These are phyloP conservation scores for Corvus moneduloides DNA, from an alignment of 2,113 vertebrate genomes.

Conservation along the genomic window DNA sequence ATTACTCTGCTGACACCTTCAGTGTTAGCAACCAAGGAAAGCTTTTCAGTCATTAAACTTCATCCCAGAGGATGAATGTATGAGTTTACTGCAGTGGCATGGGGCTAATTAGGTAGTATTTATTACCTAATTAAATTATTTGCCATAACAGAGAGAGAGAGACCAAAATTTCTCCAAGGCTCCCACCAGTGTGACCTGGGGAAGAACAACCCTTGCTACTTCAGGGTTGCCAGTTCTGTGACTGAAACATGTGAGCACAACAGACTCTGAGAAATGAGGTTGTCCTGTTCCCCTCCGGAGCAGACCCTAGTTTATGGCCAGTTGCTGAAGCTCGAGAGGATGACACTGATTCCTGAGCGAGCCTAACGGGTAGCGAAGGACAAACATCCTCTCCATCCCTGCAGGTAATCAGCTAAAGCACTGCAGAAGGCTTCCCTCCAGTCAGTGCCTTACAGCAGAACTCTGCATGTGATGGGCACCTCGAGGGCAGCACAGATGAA, in stretches of 20 bases:
- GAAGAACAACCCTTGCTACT: not conserved
- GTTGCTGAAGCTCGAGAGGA: not conserved
- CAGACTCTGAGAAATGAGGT: not conserved
- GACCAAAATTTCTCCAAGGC: not conserved
- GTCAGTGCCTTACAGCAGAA: not conserved
- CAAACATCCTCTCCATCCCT: not conserved
- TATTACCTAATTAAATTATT: not conserved
- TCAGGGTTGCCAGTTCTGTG: not conserved
- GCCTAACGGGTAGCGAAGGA: not conserved
- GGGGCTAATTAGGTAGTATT: not conserved
- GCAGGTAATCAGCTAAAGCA: not conserved
- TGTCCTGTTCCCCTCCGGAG: not conserved
- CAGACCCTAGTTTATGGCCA: rapidly evolving
- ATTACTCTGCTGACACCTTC: not conserved
- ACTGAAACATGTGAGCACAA: not conserved
- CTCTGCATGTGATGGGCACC: not conserved
- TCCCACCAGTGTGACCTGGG: not conserved
- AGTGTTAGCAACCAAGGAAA: not conserved
- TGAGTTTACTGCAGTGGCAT: not conserved
- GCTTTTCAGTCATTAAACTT: not conserved
- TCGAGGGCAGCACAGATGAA: not conserved
- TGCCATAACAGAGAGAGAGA: not conserved
- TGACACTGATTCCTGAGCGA: not conserved
- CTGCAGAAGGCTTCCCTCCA: not conserved
- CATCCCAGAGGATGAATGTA: not conserved